Conservation (phyloP, 2,797 vertebrate genomes). For the Hafferia zeledoni region DNA sequence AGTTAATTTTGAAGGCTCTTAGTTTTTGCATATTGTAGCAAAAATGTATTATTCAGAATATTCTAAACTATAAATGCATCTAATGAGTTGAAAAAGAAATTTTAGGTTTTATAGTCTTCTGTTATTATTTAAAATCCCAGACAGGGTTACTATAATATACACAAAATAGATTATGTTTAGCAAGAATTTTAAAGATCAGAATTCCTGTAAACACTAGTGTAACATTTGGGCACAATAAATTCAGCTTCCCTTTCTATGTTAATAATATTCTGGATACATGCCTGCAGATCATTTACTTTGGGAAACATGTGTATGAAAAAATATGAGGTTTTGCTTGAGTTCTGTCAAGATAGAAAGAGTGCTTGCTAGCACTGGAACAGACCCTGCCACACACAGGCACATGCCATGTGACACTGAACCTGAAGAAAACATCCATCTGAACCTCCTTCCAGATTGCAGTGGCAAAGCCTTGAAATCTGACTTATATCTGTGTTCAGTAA, state of each 20-base stretch:
- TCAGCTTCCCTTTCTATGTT: conserved; percentile 38
- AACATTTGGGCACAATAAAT: conserved; percentile 48
- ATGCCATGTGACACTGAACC: accelerated
- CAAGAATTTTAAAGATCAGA: conserved; percentile 42
- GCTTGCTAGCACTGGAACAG: neutral
- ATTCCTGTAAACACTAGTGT: conserved; percentile 59
- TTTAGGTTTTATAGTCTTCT: conserved; percentile 63
- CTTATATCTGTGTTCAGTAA: neutral
- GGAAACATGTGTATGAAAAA: neutral
- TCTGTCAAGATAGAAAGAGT: neutral
- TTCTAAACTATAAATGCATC: conserved; percentile 65
- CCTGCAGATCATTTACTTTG: conserved; percentile 36
- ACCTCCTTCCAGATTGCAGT: neutral
- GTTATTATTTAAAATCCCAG: conserved; percentile 62
- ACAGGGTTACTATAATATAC: conserved; percentile 21
- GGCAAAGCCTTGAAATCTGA: neutral
- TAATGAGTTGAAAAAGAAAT: conserved; percentile 56
- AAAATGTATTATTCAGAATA: conserved; percentile 44
- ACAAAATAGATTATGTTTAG: conserved; percentile 50
- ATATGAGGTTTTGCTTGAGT: neutral
- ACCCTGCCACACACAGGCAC: accelerated
- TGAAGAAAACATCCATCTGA: neutral
- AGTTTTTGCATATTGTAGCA: conserved; percentile 21
- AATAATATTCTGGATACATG: conserved; percentile 42
- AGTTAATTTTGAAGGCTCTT: conserved; percentile 55